Percentiles rank a stretch among this genome's conserved stretches.
phyloP scores from a whole-genome alignment of 2,113 vertebrate species.

The Emberiza fucata region DNA sequence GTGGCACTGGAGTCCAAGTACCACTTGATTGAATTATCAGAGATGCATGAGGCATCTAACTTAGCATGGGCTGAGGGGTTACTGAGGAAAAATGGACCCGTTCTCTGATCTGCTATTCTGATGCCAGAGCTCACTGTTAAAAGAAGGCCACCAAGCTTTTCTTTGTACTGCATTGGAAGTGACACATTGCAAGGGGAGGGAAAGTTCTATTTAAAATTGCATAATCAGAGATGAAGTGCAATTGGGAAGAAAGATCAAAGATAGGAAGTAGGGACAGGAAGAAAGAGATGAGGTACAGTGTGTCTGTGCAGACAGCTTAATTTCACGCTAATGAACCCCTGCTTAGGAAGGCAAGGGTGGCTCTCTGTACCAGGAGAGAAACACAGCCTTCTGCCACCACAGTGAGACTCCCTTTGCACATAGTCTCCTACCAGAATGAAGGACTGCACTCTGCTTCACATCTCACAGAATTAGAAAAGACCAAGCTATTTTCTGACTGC shows the following conservation, averaged over 20 bases:
- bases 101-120: not conserved
- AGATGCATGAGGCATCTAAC: not conserved
- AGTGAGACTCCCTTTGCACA: not conserved
- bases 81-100: not conserved
- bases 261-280: not conserved
- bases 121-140: not conserved
- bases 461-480: not conserved
- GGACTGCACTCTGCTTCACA: not conserved
- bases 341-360: not conserved
- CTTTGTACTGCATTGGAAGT: not conserved
- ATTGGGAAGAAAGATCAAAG: conserved; percentile 37
- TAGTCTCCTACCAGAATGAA: not conserved
- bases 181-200: not conserved
- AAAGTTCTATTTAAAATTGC: not conserved
- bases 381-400: not conserved
- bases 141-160: not conserved
- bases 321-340: conserved; percentile 19
- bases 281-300: not conserved
- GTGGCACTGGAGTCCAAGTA: not conserved
- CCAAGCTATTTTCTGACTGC: not conserved
- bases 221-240: not conserved
- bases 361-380: not conserved
- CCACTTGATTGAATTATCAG: not conserved
- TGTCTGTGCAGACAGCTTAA: not conserved
- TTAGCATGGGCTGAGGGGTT: not conserved